Evolutionary conservation across 1,140 invertebrate species (phyloP), one percentile per base, ranked within the genome.

Genomic region (Bilobella aurantiaca): DNA sequence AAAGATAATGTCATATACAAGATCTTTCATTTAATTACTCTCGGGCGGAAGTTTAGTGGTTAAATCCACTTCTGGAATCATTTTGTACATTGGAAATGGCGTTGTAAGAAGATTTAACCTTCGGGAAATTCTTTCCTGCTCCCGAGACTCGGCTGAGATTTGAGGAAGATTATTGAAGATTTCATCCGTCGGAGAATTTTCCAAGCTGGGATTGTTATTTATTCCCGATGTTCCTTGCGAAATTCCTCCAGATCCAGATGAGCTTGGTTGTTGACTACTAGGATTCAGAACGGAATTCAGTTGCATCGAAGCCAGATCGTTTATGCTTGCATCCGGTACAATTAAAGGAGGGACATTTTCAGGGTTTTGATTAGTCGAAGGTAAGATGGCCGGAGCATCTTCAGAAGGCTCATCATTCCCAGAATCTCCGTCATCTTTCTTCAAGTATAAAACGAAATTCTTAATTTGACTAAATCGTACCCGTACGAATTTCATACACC

Each of bases 321-420:
- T n/a, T n/a, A n/a, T n/a, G n/a, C n/a, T n/a, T n/a, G n/a, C n/a
- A 21, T 59, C 21, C 3, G 8, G 23, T 30, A n/a, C n/a, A n/a
- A n/a, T 62, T 62, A 25, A 3, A 3, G 28, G 5, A 5, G 59
- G 59, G 23, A 3, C 25, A 67, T 57, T 32, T 77, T 46, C 62
- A 64, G 63, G 34, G 69, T 66, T 53, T 42, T 8, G 34, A 42
- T n/a, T n/a, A 42, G 8, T 42, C 34, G 34, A 42, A 42, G 8
- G 8, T 42, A 47, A 8, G 34, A 32, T 16, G 42, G 78, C 71
- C 75, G 78, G 2, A 73, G 74, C 65, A 76, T 72, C 75, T 76
- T 87, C 88, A 53, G 85, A 86, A n/a, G 91, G 91, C 75, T 96
- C 91, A 76, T 96, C 92, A 76, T 93, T 96, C 2, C 92, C 92